phyloP scores from a whole-genome alignment of 2,888 invertebrate species.

The Chelonus formosanus region DNA sequence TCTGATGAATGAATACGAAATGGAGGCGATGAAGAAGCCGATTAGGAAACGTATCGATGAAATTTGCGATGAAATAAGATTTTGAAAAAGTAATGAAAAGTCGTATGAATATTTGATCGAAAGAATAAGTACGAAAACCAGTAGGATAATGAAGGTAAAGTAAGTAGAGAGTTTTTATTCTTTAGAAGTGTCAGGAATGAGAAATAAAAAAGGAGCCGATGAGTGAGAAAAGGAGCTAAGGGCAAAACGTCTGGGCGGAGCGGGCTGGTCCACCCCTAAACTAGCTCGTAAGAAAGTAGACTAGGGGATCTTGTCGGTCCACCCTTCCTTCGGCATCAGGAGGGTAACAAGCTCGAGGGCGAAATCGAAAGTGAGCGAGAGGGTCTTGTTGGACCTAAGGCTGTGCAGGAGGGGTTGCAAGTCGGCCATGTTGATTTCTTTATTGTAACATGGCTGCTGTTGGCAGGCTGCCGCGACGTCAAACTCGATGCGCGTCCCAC shows the following conservation, averaged over 20 bases:
- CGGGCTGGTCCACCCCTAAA: conserved; percentile 62
- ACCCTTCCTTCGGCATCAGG: conserved; percentile 52
- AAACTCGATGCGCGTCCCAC: conserved; percentile 23
- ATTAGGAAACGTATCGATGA: too few species aligned
- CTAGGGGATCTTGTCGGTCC: conserved; percentile 45
- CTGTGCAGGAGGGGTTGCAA: conserved; percentile 39
- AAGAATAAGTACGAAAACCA: conserved; percentile 7
- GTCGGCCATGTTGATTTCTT: conserved; percentile 65
- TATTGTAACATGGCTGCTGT: conserved; percentile 63
- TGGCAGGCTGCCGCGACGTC: conserved; percentile 52
- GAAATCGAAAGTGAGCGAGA: conserved; percentile 63
- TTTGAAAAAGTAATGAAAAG: not conserved
- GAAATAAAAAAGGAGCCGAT: conserved; percentile 37
- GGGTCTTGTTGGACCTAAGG: conserved; percentile 43
- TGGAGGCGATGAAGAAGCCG: too few species aligned
- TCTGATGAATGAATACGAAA: too few species aligned
- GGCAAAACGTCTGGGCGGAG: conserved; percentile 54
- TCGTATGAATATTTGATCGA: conserved; percentile 5
- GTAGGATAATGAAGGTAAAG: conserved; percentile 30
- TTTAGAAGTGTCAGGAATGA: conserved; percentile 24
- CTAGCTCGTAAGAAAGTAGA: conserved; percentile 55
- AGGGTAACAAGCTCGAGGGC: conserved; percentile 62
- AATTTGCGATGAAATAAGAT: too few species aligned
- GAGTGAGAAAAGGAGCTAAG: conserved; percentile 45
- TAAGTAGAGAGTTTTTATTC: conserved; percentile 38